phyloP scores from a whole-genome alignment of 2,888 invertebrate species.

The Pristionchus arcanus region DNA sequence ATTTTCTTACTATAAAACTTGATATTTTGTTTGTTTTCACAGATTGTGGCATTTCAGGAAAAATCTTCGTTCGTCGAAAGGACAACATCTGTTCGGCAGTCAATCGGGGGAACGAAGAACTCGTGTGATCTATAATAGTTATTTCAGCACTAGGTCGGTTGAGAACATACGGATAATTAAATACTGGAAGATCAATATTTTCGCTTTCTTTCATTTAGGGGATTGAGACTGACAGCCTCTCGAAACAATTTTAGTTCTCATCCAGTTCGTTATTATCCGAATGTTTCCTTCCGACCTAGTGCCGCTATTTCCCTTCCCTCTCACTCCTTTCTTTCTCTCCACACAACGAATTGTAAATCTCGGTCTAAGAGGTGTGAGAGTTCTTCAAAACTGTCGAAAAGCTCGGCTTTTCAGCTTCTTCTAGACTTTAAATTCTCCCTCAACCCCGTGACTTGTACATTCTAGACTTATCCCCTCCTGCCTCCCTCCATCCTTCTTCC shows the following conservation, averaged over 20 bases:
- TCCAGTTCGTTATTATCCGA: too few species aligned
- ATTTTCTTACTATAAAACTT: too few species aligned
- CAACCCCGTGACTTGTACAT: slow-evolving; percentile 15
- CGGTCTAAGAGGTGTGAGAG: background rate
- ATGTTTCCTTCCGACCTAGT: too few species aligned
- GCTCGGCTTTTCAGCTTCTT: background rate
- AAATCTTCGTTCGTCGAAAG: slow-evolving; percentile 92
- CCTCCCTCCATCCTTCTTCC: background rate
- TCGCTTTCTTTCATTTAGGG: too few species aligned
- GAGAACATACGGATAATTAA: too few species aligned
- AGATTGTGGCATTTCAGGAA: slow-evolving; percentile 84
- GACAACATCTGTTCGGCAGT: slow-evolving; percentile 83
- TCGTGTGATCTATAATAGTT: slow-evolving; percentile 78
- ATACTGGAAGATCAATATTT: too few species aligned
- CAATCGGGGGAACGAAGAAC: slow-evolving; percentile 80
- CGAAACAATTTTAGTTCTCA: too few species aligned
- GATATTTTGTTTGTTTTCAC: too few species aligned
- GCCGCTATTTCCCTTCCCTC: too few species aligned
- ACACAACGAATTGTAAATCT: background rate
- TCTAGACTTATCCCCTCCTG: background rate
- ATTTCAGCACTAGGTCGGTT: too few species aligned
- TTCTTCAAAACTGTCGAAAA: background rate
- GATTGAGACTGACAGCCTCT: too few species aligned
- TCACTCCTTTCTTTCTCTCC: background rate
- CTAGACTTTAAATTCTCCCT: background rate